These are phyloP conservation scores for Cryptocheilus praepositus DNA, from an alignment of 2,888 invertebrate genomes.

Conservation along the genomic window DNA sequence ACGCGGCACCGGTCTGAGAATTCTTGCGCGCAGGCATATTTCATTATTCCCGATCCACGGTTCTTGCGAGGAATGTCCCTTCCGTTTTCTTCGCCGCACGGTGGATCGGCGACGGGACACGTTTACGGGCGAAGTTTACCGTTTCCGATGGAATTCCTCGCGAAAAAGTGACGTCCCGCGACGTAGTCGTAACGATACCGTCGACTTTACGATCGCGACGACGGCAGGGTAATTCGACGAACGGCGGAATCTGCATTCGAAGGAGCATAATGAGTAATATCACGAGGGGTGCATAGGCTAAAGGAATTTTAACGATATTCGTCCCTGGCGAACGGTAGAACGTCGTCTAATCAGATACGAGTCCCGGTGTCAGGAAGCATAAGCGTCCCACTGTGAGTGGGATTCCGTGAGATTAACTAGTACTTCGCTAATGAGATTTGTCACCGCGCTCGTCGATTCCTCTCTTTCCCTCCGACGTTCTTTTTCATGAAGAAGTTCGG, in stretches of 20 bases:
- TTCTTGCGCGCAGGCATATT: constrained; percentile 34
- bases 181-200: too few species aligned
- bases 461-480: constrained; percentile 13
- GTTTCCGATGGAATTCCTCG: constrained; percentile 7
- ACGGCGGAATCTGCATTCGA: too few species aligned
- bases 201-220: too few species aligned
- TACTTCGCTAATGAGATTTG: constrained; percentile 35
- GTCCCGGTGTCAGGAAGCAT: not conserved
- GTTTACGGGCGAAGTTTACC: too few species aligned
- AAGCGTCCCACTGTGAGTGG: not conserved
- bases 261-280: not conserved
- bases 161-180: too few species aligned
- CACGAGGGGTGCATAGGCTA: constrained; percentile 4
- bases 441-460: constrained; percentile 12
- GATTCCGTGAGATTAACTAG: constrained; percentile 29
- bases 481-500: constrained; percentile 32
- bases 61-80: constrained; percentile 1
- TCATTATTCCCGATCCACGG: constrained; percentile 13
- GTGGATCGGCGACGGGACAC: not conserved
- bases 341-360: too few species aligned
- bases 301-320: too few species aligned
- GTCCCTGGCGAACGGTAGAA: constrained; percentile 8
- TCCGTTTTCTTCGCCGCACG: not conserved
- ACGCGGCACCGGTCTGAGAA: constrained; percentile 46
- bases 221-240: too few species aligned